Conservation (phyloP, 23 tunicate genomes). For the Ascidia mentula region DNA sequence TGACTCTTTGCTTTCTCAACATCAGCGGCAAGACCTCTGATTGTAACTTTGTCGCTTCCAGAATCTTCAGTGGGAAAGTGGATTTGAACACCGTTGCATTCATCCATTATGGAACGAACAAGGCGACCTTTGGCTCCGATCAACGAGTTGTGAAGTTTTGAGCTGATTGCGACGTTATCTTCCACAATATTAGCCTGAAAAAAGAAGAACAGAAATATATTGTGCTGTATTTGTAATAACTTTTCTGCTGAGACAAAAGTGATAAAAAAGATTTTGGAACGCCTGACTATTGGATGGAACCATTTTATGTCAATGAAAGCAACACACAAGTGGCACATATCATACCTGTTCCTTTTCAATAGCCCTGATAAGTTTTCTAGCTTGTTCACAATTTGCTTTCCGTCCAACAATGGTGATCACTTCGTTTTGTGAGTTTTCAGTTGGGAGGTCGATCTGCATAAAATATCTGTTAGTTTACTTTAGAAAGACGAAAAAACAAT, state of each 20-base stretch:
- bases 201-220: too few species aligned
- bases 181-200: slow-evolving; percentile 81
- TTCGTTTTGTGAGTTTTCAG: slow-evolving; percentile 92
- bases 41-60: slow-evolving; percentile 87
- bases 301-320: too few species aligned
- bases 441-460: slow-evolving; percentile 98
- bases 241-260: too few species aligned
- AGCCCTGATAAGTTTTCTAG: slow-evolving; percentile 77
- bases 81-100: slow-evolving; percentile 88
- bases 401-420: slow-evolving; percentile 89
- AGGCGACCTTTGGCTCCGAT: slow-evolving; percentile 90
- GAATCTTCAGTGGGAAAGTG: slow-evolving; percentile 91
- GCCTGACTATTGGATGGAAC: too few species aligned
- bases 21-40: slow-evolving; percentile 74
- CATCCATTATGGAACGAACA: slow-evolving; percentile 80
- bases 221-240: too few species aligned
- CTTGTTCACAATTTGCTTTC: slow-evolving; percentile 92
- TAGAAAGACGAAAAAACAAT: too few species aligned
- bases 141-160: slow-evolving; percentile 92
- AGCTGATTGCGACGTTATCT: slow-evolving; percentile 58
- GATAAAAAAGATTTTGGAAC: too few species aligned
- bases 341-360: slow-evolving; percentile 89
- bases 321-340: not conserved
- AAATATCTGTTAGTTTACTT: too few species aligned
- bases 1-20: slow-evolving; percentile 79